Conservation (phyloP, 2,888 invertebrate genomes). For the Tipula lateralis region DNA sequence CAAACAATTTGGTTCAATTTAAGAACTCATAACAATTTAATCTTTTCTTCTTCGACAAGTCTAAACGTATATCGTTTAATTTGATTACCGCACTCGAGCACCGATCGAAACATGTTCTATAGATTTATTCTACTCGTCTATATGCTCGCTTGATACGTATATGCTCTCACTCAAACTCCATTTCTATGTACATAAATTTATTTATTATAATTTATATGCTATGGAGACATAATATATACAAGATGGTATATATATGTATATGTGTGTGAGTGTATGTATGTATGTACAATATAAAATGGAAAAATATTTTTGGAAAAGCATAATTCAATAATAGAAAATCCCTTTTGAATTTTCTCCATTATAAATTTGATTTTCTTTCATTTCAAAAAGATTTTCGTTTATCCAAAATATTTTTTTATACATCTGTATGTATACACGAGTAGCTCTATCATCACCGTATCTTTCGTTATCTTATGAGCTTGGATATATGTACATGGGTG, state of each 20-base stretch:
- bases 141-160: background rate
- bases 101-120: background rate
- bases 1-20: constrained; percentile 19
- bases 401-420: background rate
- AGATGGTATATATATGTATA: background rate
- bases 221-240: background rate
- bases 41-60: background rate
- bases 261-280: background rate
- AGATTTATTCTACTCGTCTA: no score
- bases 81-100: background rate
- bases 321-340: constrained; percentile 19
- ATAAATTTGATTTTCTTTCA: constrained; percentile 19
- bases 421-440: background rate
- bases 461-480: no score
- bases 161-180: background rate
- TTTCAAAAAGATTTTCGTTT: background rate
- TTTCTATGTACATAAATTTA: background rate
- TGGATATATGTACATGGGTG: background rate
- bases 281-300: no score
- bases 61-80: background rate
- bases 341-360: background rate
- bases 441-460: background rate
- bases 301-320: background rate
- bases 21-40: background rate
- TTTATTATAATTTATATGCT: background rate